These are phyloP conservation scores for Dermochelys coriacea DNA, from an alignment of 2,797 vertebrate genomes.

Conservation along the genomic window DNA sequence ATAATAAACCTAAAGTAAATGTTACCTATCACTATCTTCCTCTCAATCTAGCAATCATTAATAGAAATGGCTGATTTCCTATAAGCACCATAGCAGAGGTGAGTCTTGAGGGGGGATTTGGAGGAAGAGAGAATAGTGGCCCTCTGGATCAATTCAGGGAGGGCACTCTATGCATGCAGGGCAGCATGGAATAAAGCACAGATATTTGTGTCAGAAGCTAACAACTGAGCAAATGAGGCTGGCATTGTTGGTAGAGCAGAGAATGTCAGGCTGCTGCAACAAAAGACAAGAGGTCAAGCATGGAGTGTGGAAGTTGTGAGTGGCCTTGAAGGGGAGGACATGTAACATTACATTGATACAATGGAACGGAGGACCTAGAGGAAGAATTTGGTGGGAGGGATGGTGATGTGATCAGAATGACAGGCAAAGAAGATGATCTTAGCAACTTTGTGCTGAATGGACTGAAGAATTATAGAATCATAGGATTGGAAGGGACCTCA, in stretches of 20 bases:
- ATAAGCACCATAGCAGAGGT: background rate
- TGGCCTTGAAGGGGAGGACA: rapidly evolving
- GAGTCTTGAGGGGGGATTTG: background rate
- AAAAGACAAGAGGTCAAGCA: background rate
- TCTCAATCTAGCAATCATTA: background rate
- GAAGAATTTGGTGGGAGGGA: background rate
- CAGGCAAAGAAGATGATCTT: background rate
- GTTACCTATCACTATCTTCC: rapidly evolving
- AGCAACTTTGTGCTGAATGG: background rate
- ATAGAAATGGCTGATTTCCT: background rate
- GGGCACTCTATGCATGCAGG: background rate
- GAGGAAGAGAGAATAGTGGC: background rate
- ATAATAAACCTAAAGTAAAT: background rate
- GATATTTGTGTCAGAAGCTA: background rate
- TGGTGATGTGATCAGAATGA: background rate
- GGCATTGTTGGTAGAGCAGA: background rate
- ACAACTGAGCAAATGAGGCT: background rate
- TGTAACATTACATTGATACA: background rate
- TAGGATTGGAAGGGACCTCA: no score
- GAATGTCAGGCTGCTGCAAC: background rate
- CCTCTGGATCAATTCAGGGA: background rate
- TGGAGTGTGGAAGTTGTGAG: background rate
- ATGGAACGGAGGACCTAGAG: background rate
- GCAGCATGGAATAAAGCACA: background rate
- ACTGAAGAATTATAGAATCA: background rate